These are phyloP conservation scores for Amphipyra tragopoginis DNA, from an alignment of 2,888 invertebrate species.

Conservation along the genomic window DNA sequence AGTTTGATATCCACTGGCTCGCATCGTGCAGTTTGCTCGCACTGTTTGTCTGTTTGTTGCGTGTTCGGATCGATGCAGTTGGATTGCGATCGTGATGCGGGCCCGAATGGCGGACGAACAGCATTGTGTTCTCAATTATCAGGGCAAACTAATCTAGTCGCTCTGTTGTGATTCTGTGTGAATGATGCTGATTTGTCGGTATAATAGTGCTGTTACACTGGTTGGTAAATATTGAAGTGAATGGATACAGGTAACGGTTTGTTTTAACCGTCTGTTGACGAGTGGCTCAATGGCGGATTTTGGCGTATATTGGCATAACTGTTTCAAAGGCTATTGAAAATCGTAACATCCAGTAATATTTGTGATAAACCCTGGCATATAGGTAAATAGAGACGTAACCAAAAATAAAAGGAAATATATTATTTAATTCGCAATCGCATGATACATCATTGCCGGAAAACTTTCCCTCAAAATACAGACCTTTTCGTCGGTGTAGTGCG, in stretches of 20 bases:
- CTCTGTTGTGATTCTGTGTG: constrained; percentile 29
- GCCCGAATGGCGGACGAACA: constrained; percentile 42
- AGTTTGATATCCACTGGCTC: constrained; percentile 43
- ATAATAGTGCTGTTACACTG: constrained; percentile 6
- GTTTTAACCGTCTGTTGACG: no score
- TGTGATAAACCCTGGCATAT: no score
- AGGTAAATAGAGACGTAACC: no score
- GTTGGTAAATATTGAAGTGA: constrained; percentile 17
- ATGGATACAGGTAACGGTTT: background rate
- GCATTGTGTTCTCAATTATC: constrained; percentile 63
- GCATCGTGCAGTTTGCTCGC: constrained; percentile 41
- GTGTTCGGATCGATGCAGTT: constrained; percentile 53
- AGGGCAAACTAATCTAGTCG: constrained; percentile 64
- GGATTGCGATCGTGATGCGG: constrained; percentile 65
- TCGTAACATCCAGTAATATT: no score
- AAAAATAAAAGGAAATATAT: no score
- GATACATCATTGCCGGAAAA: no score
- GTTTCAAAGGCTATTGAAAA: no score
- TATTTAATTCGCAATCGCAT: no score
- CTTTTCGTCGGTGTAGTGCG: no score
- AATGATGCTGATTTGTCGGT: constrained; percentile 36
- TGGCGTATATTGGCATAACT: no score
- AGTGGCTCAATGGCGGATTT: no score
- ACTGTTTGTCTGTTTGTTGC: constrained; percentile 60
- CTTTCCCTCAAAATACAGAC: no score